Conservation (phyloP, 2,113 vertebrate species). For the Grus americana region DNA sequence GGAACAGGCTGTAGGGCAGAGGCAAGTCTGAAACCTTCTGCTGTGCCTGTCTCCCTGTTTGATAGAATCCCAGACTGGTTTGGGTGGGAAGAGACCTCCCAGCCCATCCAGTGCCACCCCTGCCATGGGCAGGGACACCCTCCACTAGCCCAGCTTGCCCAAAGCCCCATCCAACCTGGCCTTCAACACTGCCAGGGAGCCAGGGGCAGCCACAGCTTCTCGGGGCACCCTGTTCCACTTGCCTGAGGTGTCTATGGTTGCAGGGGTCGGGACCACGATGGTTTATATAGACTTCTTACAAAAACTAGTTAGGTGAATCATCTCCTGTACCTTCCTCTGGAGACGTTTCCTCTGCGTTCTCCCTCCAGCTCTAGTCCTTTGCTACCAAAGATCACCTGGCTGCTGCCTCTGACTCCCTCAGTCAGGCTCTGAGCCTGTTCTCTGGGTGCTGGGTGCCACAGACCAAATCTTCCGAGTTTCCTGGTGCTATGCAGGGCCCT, state of each 20-base stretch:
- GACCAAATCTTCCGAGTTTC: not conserved
- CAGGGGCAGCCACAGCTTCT: no score
- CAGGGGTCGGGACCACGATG: rapidly evolving
- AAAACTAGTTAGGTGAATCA: not conserved
- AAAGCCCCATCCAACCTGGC: no score
- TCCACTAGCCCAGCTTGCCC: no score
- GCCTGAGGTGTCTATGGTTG: not conserved
- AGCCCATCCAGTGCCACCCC: no score
- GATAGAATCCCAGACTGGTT: no score
- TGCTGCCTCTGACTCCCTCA: not conserved
- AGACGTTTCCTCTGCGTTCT: not conserved
- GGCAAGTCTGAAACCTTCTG: rapidly evolving
- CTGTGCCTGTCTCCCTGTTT: not conserved
- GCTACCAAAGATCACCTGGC: not conserved
- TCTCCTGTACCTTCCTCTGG: not conserved
- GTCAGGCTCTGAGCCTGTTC: not conserved
- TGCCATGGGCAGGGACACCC: no score
- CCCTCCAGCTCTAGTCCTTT: not conserved
- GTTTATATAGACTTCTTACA: not conserved
- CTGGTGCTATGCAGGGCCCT: not conserved
- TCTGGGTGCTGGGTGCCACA: not conserved
- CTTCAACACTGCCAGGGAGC: no score
- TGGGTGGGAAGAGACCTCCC: no score
- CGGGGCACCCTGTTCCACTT: no score
- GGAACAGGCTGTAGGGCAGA: not conserved